Evolutionary conservation across 2,113 vertebrate species (phyloP).

Genomic region (Gallinago jamesoni): DNA sequence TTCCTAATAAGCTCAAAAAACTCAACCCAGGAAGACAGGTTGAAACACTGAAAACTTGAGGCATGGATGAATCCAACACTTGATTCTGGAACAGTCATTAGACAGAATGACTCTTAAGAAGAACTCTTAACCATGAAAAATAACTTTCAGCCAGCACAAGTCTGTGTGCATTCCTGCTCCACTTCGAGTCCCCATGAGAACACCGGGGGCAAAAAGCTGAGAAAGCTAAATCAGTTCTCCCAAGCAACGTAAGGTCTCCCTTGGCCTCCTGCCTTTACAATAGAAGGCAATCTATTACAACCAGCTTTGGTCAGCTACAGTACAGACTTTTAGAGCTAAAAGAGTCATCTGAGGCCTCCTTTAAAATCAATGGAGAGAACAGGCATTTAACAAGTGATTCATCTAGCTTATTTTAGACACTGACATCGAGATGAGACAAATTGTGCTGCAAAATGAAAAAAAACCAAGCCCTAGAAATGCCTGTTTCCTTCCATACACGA

Average conservation of each 20-base stretch:
- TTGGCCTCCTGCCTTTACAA: background rate
- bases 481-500: background rate
- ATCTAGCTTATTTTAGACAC: conserved; percentile 8
- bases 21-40: background rate
- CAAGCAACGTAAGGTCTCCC: background rate
- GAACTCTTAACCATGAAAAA: background rate
- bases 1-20: background rate
- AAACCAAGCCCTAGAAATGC: background rate
- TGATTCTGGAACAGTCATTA: background rate
- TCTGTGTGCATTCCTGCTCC: background rate
- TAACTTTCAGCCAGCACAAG: background rate
- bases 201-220: background rate
- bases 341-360: background rate
- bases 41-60: background rate
- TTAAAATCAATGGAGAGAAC: background rate
- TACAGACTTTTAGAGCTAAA: background rate
- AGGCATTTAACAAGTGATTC: background rate
- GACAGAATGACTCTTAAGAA: no score
- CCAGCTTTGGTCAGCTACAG: background rate
- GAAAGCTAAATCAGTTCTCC: background rate
- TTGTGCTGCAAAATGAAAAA: background rate
- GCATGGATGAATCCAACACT: background rate
- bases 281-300: background rate
- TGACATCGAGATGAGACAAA: background rate
- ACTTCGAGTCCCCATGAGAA: background rate